These are phyloP conservation scores for Phymanthus crucifer DNA, from an alignment of 92 coral and sea anemone species.

Conservation along the genomic window DNA sequence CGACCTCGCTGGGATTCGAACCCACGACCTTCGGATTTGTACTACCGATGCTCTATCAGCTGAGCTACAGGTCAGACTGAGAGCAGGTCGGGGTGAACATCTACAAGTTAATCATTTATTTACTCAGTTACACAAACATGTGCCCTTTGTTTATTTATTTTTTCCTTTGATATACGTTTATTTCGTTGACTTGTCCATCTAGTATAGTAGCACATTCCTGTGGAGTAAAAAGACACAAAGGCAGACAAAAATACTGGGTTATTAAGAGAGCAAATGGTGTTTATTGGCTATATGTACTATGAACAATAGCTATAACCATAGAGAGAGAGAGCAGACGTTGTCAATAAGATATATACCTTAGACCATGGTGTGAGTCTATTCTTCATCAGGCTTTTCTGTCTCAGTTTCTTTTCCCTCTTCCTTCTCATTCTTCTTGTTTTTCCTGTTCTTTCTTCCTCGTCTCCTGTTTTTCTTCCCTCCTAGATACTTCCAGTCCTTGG, in stretches of 20 bases:
- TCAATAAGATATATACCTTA: no score
- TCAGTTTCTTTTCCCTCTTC: slow-evolving; percentile 3
- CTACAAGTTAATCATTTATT: no score
- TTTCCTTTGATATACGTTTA: neutral
- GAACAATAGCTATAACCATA: no score
- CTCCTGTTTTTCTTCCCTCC: neutral
- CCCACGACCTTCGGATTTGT: no score
- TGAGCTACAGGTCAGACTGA: no score
- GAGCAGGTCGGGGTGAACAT: no score
- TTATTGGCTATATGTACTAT: no score
- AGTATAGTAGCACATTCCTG: neutral
- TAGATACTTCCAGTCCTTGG: neutral
- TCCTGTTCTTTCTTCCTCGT: slow-evolving; percentile 1
- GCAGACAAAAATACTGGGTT: neutral
- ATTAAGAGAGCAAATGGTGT: no score
- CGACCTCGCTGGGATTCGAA: no score
- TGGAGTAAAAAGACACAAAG: neutral
- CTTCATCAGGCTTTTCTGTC: neutral
- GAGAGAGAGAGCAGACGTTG: no score
- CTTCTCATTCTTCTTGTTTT: neutral
- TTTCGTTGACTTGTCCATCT: neutral
- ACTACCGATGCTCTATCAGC: no score
- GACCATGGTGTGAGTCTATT: neutral
- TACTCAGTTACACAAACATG: no score
- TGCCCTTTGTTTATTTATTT: neutral